These are phyloP conservation scores for Lasioglossum calceatum DNA, from an alignment of 2,888 invertebrate species.

Conservation along the genomic window DNA sequence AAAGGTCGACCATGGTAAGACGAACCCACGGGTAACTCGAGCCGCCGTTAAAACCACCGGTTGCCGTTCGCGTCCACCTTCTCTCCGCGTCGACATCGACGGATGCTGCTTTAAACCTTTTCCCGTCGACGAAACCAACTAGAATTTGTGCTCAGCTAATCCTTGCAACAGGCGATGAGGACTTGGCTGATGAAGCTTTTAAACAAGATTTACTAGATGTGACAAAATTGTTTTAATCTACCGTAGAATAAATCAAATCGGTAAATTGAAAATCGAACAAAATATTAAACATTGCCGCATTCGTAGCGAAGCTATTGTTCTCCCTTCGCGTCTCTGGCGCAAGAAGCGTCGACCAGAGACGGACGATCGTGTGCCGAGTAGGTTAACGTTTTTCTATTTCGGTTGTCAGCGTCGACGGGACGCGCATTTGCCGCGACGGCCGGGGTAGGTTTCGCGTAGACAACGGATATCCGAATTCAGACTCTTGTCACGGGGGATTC, in stretches of 20 bases:
- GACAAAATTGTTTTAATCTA: too few relatives aligned
- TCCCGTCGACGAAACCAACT: neutral
- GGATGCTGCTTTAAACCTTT: neutral
- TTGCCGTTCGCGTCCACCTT: constrained; percentile 47
- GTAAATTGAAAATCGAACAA: neutral
- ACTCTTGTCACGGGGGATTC: constrained; percentile 44
- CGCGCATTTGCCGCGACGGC: constrained; percentile 15
- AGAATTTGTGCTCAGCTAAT: neutral
- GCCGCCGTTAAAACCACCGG: constrained; percentile 71
- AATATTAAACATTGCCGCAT: neutral
- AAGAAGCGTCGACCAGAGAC: neutral
- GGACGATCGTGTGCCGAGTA: neutral
- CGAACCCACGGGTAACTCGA: constrained; percentile 66
- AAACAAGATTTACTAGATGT: neutral
- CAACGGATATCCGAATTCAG: constrained; percentile 58
- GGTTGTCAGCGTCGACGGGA: neutral
- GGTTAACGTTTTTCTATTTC: neutral
- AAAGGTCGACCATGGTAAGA: constrained; percentile 66
- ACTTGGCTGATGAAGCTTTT: neutral
- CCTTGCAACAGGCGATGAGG: neutral
- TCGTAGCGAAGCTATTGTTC: neutral
- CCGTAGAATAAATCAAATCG: too few relatives aligned
- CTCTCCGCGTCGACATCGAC: too few relatives aligned
- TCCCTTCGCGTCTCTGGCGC: neutral
- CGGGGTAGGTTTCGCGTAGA: constrained; percentile 26